Conservation (phyloP, 2,113 vertebrate species). For the Salvator merianae region DNA sequence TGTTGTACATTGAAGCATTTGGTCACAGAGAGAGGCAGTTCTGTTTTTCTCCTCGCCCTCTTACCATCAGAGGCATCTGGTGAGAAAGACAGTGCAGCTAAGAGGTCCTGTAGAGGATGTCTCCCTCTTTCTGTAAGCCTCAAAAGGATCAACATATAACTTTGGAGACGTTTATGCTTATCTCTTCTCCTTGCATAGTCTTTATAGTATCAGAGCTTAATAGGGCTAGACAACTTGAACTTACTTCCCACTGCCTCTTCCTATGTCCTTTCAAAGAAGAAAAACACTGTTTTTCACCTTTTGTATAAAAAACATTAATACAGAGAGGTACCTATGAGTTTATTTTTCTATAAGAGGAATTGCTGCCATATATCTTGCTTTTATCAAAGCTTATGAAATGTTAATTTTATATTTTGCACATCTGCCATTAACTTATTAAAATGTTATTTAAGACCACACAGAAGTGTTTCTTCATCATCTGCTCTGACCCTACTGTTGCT, state of each 20-base stretch:
- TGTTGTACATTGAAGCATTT: no score
- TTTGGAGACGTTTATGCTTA: neutral
- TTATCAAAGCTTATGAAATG: neutral
- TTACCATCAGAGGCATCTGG: no score
- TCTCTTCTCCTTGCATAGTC: neutral
- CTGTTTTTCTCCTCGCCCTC: no score
- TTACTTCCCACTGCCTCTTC: neutral
- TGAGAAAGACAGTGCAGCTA: no score
- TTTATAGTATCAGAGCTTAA: neutral
- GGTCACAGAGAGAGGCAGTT: no score
- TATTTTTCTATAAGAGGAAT: accelerated
- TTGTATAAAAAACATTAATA: neutral
- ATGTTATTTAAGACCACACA: neutral
- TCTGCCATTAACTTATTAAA: neutral
- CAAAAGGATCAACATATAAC: no score
- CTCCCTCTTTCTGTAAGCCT: no score
- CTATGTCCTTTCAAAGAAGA: neutral
- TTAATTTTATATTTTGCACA: neutral
- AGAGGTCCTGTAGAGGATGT: no score
- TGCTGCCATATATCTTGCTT: neutral
- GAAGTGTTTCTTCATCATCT: neutral
- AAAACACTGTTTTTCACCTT: no score
- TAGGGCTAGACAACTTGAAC: neutral
- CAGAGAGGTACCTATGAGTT: neutral
- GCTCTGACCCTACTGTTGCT: constrained; percentile 29